Conservation (phyloP, 2,797 vertebrate genomes). For the Notamacropus eugenii region DNA sequence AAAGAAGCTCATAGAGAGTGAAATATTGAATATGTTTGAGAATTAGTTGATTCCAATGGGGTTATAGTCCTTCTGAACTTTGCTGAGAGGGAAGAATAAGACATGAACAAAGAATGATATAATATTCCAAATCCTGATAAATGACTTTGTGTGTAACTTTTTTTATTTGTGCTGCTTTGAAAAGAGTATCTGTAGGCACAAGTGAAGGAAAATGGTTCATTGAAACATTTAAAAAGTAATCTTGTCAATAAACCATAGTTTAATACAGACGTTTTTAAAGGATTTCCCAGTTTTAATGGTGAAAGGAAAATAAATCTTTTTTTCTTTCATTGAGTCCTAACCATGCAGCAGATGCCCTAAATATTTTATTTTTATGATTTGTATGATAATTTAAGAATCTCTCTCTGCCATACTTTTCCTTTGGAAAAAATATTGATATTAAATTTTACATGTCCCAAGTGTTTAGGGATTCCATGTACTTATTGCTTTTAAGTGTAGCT, state of each 20-base stretch:
- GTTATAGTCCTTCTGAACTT: not conserved
- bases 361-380: constrained; percentile 57
- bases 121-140: not conserved
- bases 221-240: not conserved
- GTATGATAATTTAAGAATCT: constrained; percentile 10
- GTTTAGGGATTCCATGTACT: constrained; percentile 28
- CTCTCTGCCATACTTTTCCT: not conserved
- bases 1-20: not conserved
- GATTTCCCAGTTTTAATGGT: constrained; percentile 34
- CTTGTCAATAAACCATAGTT: not conserved
- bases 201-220: constrained; percentile 25
- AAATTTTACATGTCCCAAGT: constrained; percentile 20
- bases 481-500: constrained; percentile 8
- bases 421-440: not conserved
- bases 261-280: constrained; percentile 29
- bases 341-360: constrained; percentile 12
- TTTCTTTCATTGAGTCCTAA: constrained; percentile 23
- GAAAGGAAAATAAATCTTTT: constrained; percentile 13
- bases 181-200: constrained; percentile 14
- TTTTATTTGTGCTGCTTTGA: constrained; percentile 27
- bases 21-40: not conserved
- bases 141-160: constrained; percentile 18
- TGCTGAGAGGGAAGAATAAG: not conserved
- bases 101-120: not conserved
- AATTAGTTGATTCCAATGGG: not conserved